A percentile compares a stretch with the other conserved stretches of the same genome.
Evolutionary conservation across 1,140 invertebrate species (phyloP).

Genomic region (Akabosia matsudoensis): DNA sequence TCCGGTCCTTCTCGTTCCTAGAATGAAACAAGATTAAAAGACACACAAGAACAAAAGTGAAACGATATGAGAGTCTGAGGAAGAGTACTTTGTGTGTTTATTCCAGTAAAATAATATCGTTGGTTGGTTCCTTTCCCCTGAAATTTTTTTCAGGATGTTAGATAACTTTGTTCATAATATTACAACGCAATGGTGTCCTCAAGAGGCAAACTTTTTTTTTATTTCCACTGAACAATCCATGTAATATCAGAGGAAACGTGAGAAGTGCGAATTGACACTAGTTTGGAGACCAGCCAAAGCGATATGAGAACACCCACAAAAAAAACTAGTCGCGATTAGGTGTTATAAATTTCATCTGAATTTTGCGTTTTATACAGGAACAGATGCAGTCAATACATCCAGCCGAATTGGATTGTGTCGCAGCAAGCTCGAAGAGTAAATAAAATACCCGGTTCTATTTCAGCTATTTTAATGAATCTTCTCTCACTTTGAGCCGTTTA

Average conservation of each 20-base stretch:
- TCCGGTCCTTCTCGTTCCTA: not conserved
- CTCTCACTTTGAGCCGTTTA: not conserved
- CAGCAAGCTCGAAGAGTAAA: no score
- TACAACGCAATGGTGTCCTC: not conserved
- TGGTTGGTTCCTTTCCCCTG: not conserved
- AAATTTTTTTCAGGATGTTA: not conserved
- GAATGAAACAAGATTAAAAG: not conserved
- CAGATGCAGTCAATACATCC: no score
- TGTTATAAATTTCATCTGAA: no score
- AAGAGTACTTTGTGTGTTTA: not conserved
- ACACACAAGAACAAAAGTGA: not conserved
- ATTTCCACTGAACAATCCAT: not conserved
- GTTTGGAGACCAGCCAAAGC: slow-evolving; percentile 4
- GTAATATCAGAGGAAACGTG: not conserved
- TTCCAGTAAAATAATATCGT: not conserved
- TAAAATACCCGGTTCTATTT: no score
- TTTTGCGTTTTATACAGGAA: no score
- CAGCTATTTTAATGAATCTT: not conserved
- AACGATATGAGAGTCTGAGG: no score
- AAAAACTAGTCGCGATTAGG: no score
- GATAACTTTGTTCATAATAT: not conserved
- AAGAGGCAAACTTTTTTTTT: not conserved
- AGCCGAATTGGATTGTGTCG: no score
- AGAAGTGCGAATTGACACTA: not conserved
- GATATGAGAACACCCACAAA: not conserved